Evolutionary conservation across 23 tunicate species (phyloP), one percentile per base, ranked within the genome.

Genomic region (Botrylloides violaceus): DNA sequence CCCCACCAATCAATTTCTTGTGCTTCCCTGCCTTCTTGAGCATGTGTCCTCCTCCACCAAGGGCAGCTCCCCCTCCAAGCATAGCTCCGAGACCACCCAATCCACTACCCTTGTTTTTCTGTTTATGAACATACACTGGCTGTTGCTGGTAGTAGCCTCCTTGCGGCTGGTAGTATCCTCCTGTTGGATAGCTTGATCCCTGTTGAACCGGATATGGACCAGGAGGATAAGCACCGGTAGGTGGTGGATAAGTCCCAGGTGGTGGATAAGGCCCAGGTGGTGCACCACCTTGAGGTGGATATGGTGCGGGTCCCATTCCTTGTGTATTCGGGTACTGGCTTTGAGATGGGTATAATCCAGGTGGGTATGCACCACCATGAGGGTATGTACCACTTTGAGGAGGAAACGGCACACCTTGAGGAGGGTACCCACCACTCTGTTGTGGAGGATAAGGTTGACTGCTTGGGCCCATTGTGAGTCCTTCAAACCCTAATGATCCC

Each of bases 1-100:
- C 70, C 4, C 91, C 91, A 33, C 91, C 91, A 61, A 84, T 28
- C 43, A 78, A 34, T 55, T 77, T 78, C 58, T 84, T 84, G 37
- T 84, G 83, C 79, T 78, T 84, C 28, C 70, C 70, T 3, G 61
- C 73, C 36, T 77, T 84, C 47, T 84, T 84, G 59, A 59, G 31
- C 61, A 65, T 55, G 4, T 76, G 76, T 3, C 32, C 71, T 18
- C 79, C 79, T 26, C 79, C 86, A 34, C 55, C 71, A 3, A 65
- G 68, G 0, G 82, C 71, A 23, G 77, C 83, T 15, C 80, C 80
- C 25, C 56, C 66, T 1, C 79, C 83, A n/a, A 34, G 34, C 7
- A 75, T 18, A 34, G 48, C 53, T 23, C 71, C 79, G 31, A 76
- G 21, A 2, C 71, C 81, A 27, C 91, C 91, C 35, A 77, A 4